These are phyloP conservation scores for Centropus bengalensis DNA, from an alignment of 2,113 vertebrate species.

Conservation along the genomic window DNA sequence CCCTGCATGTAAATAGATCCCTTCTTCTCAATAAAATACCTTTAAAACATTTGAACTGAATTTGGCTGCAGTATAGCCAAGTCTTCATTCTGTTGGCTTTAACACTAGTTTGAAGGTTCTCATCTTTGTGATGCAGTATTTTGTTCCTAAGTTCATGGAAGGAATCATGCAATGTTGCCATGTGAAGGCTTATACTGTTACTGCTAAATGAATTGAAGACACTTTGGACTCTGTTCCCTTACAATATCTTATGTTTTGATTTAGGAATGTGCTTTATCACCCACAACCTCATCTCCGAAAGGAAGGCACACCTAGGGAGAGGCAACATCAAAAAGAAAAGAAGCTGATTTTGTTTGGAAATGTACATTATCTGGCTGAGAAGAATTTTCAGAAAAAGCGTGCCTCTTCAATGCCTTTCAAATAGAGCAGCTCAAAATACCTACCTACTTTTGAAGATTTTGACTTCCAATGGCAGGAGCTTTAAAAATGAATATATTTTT, in stretches of 20 bases:
- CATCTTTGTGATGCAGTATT: neutral
- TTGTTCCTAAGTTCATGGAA: neutral
- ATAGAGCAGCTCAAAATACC: neutral
- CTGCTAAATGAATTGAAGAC: neutral
- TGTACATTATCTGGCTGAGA: neutral
- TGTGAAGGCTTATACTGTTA: neutral
- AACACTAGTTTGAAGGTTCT: neutral
- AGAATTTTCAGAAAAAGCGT: neutral
- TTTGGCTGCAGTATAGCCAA: neutral
- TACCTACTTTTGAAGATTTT: neutral
- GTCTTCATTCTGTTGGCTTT: neutral
- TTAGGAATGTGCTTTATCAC: constrained; percentile 79
- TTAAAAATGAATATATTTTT: neutral
- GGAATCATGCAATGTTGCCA: neutral
- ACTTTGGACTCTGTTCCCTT: neutral
- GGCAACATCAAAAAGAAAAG: constrained; percentile 68
- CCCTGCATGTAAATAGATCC: neutral
- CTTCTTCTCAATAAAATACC: neutral
- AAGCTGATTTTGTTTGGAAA: neutral
- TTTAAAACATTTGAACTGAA: neutral
- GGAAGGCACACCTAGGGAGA: constrained; percentile 57
- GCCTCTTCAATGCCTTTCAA: neutral
- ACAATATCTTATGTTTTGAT: constrained; percentile 30
- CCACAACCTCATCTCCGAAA: constrained; percentile 72
- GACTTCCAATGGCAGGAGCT: neutral